These are phyloP conservation scores for Tachyglossus aculeatus DNA, from an alignment of 2,797 vertebrate species.

Conservation along the genomic window DNA sequence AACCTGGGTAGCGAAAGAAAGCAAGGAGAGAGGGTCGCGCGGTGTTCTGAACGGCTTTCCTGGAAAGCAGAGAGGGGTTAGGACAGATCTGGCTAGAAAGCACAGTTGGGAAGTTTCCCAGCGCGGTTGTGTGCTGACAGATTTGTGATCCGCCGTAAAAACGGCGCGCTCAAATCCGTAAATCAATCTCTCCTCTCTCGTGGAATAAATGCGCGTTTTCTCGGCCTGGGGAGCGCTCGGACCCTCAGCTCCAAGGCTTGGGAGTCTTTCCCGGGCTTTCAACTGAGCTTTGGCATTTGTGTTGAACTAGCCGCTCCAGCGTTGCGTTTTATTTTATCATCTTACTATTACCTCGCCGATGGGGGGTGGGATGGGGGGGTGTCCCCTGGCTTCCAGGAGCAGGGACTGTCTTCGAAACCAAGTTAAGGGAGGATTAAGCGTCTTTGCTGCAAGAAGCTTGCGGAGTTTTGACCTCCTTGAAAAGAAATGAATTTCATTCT, in stretches of 20 bases:
- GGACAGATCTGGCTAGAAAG: constrained; percentile 32
- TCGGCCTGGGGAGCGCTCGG: constrained; percentile 69
- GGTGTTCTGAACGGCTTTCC: background rate
- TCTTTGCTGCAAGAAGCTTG: too few relatives aligned
- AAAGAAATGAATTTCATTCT: too few relatives aligned
- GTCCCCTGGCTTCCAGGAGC: too few relatives aligned
- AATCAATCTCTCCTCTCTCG: constrained; percentile 85
- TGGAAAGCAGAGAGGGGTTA: constrained; percentile 1
- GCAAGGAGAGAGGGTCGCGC: background rate
- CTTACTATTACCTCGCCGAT: too few relatives aligned
- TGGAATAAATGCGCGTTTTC: constrained; percentile 80
- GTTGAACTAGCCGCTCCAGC: constrained; percentile 28
- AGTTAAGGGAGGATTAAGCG: too few relatives aligned
- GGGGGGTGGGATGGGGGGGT: too few relatives aligned
- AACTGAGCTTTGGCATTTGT: constrained; percentile 47
- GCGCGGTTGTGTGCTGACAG: constrained; percentile 80
- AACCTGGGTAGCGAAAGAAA: background rate
- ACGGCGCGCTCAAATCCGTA: constrained; percentile 79
- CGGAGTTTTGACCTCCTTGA: too few relatives aligned
- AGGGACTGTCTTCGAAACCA: too few relatives aligned
- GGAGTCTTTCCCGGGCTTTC: constrained; percentile 68
- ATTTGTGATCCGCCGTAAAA: constrained; percentile 92
- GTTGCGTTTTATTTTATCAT: background rate
- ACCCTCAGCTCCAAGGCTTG: constrained; percentile 52
- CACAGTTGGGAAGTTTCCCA: constrained; percentile 71